Base-by-base conservation (phyloP, 2,888 invertebrate genomes). In the Xestia c-nigrum region DNA sequence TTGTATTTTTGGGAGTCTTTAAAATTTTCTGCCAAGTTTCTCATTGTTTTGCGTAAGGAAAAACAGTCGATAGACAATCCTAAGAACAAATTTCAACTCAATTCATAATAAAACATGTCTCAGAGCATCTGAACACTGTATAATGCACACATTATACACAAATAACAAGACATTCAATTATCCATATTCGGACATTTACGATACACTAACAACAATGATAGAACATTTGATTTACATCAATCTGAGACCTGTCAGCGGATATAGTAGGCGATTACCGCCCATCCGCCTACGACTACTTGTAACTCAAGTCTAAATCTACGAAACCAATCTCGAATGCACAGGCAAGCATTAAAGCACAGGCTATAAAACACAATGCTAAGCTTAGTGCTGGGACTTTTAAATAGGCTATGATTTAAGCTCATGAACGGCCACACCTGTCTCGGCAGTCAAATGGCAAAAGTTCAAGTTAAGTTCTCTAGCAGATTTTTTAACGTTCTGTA, bases 261-360 rank as follows among this genome's bases (percentile, higher is more conserved):
- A 89, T 78, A 85, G 93, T 91, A 91, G 90, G 93, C 92, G 91
- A 89, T 78, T 83, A 73, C 86, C 91, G 76, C 89, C 88, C 80
- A 85, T 85, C 87, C 84, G 64, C 85, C 87, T 76, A 87, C 87
- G 21, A 21, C 24, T 67, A 70, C 77, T 85, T 82, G 71, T 78
- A 81, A 85, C 75, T 85, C 80, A 82, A 85, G 80, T 78, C 67
- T 61, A 67, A 72, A 76, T 73, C 80, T 85, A 80, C 72, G 67
- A 69, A 76, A 47, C 61, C 64, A 67, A 82, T 75, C 76, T 76
- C 31, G 77, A 69, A 75, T 72, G 65, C 68, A 66, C 76, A 72
- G 24, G 61, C 66, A 61, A 57, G 52, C 52, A 74, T 71, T 63
- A 67, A 85, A 63, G 72, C 74, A 63, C 24, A 65, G 65, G 9